These are phyloP conservation scores for Catagonus wagneri DNA, from an alignment of 2,113 vertebrate species.

Conservation along the genomic window DNA sequence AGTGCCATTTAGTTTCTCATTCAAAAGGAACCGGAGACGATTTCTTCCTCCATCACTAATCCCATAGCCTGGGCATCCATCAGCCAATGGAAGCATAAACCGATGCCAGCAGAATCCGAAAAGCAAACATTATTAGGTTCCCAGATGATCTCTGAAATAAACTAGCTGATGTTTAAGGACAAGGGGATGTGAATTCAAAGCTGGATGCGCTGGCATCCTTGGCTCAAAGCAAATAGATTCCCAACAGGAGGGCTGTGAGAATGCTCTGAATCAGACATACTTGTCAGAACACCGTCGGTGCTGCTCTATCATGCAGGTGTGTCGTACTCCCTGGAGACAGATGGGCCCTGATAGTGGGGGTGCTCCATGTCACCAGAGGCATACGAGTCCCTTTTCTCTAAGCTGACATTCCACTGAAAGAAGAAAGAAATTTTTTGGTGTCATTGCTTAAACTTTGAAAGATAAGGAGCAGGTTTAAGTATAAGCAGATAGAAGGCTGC, in stretches of 20 bases:
- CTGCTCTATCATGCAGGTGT: neutral
- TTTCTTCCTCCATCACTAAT: neutral
- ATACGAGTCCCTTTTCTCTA: neutral
- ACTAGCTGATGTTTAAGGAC: neutral
- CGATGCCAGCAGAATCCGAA: neutral
- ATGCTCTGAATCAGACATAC: neutral
- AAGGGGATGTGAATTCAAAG: neutral
- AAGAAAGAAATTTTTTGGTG: neutral
- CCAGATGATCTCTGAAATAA: slow-evolving; percentile 51
- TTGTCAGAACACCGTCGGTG: neutral
- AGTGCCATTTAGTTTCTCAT: neutral
- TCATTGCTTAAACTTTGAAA: neutral
- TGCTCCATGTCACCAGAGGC: neutral
- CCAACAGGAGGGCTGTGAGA: neutral
- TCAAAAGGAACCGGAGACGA: neutral
- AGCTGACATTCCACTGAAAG: neutral
- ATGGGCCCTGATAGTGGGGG: neutral
- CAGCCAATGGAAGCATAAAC: neutral
- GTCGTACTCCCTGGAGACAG: neutral
- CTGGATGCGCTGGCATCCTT: neutral
- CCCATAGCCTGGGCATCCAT: neutral
- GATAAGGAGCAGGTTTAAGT: neutral
- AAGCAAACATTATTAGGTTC: slow-evolving; percentile 33
- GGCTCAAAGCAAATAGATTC: slow-evolving; percentile 59
- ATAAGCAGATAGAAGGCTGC: neutral